Conservation (phyloP, 2,797 vertebrate species). For the Pampus argenteus region DNA sequence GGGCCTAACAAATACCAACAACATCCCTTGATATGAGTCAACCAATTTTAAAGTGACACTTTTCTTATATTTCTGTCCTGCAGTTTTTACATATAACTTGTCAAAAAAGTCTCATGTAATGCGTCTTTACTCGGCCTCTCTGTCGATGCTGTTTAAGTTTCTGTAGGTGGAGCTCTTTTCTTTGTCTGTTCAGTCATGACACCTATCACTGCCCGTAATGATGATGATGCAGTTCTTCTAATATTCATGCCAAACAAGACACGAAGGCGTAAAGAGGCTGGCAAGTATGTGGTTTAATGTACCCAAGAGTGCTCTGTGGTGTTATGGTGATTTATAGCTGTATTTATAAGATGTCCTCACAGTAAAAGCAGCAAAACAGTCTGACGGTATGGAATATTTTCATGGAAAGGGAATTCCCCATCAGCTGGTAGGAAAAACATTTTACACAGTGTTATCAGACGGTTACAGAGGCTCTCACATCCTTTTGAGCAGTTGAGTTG, state of each 20-base stretch:
- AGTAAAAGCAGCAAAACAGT: constrained; percentile 40
- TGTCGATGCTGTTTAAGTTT: constrained; percentile 33
- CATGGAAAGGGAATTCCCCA: constrained; percentile 35
- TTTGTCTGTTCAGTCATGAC: constrained; percentile 19
- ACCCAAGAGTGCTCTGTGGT: constrained; percentile 27
- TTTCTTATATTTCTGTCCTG: no score
- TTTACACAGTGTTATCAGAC: constrained; percentile 19
- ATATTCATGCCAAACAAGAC: constrained; percentile 6
- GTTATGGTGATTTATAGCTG: constrained; percentile 40
- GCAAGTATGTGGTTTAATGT: constrained; percentile 28
- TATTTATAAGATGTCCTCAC: constrained; percentile 30
- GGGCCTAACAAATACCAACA: constrained; percentile 60
- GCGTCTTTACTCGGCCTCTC: constrained; percentile 10
- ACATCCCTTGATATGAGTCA: background rate
- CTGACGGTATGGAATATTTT: constrained; percentile 43
- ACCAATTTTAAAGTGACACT: no score
- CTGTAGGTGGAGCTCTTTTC: constrained; percentile 53
- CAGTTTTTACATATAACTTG: no score
- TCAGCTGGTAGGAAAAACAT: constrained; percentile 33
- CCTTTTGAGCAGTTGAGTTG: constrained; percentile 1
- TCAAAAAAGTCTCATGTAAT: no score
- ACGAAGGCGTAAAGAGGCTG: constrained; percentile 4
- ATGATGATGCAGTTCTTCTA: constrained; percentile 30
- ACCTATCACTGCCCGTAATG: constrained; percentile 4
- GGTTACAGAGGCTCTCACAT: constrained; percentile 31